Base-by-base conservation (phyloP, 2,888 invertebrate genomes). In the Agriopis aurantiaria region DNA sequence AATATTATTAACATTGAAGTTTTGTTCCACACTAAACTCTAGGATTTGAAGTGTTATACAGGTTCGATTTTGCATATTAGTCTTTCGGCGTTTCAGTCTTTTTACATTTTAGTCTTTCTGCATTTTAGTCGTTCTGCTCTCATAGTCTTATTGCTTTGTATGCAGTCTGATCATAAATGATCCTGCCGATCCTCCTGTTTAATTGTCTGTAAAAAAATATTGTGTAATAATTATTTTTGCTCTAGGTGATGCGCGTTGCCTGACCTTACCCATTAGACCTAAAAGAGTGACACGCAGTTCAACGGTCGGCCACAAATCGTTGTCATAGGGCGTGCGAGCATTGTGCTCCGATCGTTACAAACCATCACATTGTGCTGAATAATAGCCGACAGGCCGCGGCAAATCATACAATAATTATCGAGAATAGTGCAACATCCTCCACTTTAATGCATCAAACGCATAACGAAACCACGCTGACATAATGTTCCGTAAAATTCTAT, bases 381-480 rank as follows among this genome's bases (percentile, higher is more conserved):
- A 88, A 89, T 83, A 87, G 83, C 71, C 73, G 79, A 76, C 84
- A 86, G 56, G 86, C 88, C 80, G 81, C 78, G 80, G 76, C 81
- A 86, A 88, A 88, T 85, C 77, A 82, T 80, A 79, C 78, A 78
- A 86, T 87, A 88, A 88, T 85, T 77, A 85, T 78, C 78, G 82
- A 82, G 81, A 77, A 82, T 75, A 75, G 80, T 86, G 86, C 87
- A 88, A 88, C 87, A 89, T 92, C 91, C 91, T 88, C 88, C 80
- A 80, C 81, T 88, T 84, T 82, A 79, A 78, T 78, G 72, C 80
- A 82, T 80, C 81, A 79, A 79, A 77, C 80, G 77, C 75, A 76
- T 66, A 70, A 74, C 70, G 62, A 66, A 69, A 2, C 12, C 43
- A 77, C 80, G 75, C 75, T 62, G 64, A 76, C 65, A 85, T 74